Evolutionary conservation across 2,113 vertebrate genomes (phyloP).

Genomic region (Paramormyrops kingsleyae): DNA sequence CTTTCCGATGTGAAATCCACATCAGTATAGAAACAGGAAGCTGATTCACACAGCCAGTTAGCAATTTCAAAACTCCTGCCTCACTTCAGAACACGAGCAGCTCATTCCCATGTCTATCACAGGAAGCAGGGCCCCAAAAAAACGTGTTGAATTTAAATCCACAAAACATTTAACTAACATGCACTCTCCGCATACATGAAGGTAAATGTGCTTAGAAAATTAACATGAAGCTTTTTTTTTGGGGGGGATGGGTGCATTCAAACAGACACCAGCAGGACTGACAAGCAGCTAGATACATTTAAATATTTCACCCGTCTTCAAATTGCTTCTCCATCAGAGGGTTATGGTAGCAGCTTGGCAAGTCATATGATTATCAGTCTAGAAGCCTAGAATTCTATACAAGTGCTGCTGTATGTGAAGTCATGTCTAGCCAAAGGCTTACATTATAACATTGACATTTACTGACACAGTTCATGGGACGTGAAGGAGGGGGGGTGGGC

Average conservation of each 20-base stretch:
- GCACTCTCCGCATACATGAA: background rate
- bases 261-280: background rate
- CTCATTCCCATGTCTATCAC: background rate
- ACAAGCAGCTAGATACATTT: background rate
- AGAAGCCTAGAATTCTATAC: background rate
- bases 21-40: slow-evolving; percentile 59
- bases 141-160: background rate
- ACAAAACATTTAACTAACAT: background rate
- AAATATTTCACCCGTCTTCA: background rate
- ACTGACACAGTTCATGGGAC: background rate
- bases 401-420: background rate
- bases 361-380: background rate
- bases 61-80: slow-evolving; percentile 32
- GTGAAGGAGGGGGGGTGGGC: background rate
- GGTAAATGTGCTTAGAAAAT: background rate
- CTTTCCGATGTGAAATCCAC: slow-evolving; percentile 32
- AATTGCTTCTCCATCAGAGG: background rate
- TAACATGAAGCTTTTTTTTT: background rate
- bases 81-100: background rate
- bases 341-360: background rate
- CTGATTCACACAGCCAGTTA: slow-evolving; percentile 37
- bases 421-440: background rate
- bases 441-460: background rate
- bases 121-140: background rate
- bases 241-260: background rate